Base-by-base conservation (phyloP, 2,797 vertebrate species). In the Eulemur albifrons region DNA sequence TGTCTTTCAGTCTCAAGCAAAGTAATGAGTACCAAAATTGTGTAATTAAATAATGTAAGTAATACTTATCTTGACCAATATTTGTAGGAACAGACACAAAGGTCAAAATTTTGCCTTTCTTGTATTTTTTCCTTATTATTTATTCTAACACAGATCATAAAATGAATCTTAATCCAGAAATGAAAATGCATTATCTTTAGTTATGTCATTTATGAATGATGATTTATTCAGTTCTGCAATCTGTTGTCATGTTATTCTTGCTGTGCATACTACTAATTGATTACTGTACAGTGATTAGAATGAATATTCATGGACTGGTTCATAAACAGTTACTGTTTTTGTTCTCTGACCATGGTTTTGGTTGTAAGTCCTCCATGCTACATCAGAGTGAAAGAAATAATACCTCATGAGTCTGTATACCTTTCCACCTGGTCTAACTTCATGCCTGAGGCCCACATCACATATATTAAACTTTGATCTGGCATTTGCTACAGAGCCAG, bases 241-340 rank as follows among this genome's bases (percentile, higher is more conserved):
- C 84, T 88, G 94, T 94, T 96, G 92, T 96, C 69, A 85, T 88
- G 92, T 94, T 97, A 81, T 97, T 93, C 91, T 94, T 93, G 35
- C 73, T 95, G 57, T 97, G 93, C 82, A 67, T 95, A 61, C 92
- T 93, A 63, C 63, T 93, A 97, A 94, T 92, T 97, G 86, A 96
- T 96, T 95, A 93, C 52, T 77, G 20, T 89, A 95, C 43, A 59
- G 43, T 96, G 91, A 96, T 96, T 97, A 86, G 63, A 76, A 93
- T 97, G 92, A 97, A 97, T 97, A 97, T 97, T 97, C 96, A 97
- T 97, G 77, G 50, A 11, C 52, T 85, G 21, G 35, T 63, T 96
- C 27, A 83, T 86, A 92, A 87, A 87, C 17, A 82, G 88, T 94
- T 92, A 85, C 63, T 70, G 12, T 25, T 87, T 95, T 73, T 76